Base-by-base conservation (phyloP, 2,113 vertebrate genomes). In the Pachyramphus minor region DNA sequence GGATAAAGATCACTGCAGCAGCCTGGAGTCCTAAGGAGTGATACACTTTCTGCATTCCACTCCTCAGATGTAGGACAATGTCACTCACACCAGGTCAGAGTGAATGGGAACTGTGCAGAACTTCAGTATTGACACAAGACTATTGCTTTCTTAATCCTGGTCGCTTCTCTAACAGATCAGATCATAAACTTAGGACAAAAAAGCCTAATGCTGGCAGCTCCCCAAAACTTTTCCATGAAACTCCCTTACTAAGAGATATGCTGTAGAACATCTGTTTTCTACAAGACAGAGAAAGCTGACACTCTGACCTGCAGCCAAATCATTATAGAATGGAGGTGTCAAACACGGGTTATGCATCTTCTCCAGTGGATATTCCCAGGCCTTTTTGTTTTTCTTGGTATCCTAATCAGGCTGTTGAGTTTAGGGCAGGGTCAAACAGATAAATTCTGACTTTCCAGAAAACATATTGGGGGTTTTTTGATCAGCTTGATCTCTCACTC, bases 81-180 rank as follows among this genome's bases (percentile, higher is more conserved):
- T 8, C 71, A 35, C 21, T 25, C 41, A 66, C 13, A 27, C 35
- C 59, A 55, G 9, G 14, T 56, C 33, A 69, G 52, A 74, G 35
- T 4, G 33, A 88, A 62, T 10, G 15, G 50, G 11, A 82, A 52
- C n/a, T 39, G 20, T 17, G 37, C 23, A 74, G 30, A 55, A 49
- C 55, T 92, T 56, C 20, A 20, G 27, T 69, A 64, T 0, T 52
- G 59, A 69, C 50, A 44, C 18, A 56, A 31, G 14, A 8, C 22
- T 44, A 13, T 3, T 56, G 52, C 30, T 63, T 47, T 35, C 45
- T 74, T 74, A 62, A 22, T 81, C 50, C 42, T 24, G 9, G 31
- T 60, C 66, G 35, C 31, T 8, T 60, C 23, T 69, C 33, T 39
- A 63, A 23, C 0, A 11, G 41, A 71, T 44, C 0, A 0, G 68